A percentile compares a stretch with the other conserved stretches of the same genome.
phyloP scores from a whole-genome alignment of 2,113 vertebrate species.

The Ardeotis arabs region DNA sequence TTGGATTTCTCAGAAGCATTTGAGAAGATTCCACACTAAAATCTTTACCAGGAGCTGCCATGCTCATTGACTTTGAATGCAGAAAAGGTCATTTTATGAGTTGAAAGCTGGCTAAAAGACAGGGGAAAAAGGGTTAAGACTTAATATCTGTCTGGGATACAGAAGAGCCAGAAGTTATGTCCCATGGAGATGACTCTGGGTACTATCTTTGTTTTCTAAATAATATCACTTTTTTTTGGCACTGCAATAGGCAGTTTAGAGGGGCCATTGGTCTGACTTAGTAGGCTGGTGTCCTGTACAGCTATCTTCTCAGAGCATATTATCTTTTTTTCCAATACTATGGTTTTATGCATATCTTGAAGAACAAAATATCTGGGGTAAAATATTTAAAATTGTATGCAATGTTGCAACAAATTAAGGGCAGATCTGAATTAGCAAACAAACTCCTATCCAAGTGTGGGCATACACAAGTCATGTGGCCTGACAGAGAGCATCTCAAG shows the following conservation, averaged over 20 bases:
- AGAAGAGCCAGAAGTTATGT: neutral
- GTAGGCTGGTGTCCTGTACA: neutral
- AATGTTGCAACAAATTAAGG: neutral
- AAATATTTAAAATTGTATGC: neutral
- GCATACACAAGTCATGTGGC: neutral
- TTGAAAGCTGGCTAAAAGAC: neutral
- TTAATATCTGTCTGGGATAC: neutral
- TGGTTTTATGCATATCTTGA: neutral
- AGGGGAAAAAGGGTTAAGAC: neutral
- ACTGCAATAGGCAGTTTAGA: neutral
- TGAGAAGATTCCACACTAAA: neutral
- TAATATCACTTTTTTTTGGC: neutral
- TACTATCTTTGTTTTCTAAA: neutral
- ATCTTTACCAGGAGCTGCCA: neutral
- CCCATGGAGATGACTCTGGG: neutral
- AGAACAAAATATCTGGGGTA: neutral
- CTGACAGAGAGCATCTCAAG: neutral
- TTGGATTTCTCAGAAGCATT: neutral
- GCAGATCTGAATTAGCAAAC: neutral
- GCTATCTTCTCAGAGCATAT: neutral
- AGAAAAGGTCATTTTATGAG: neutral
- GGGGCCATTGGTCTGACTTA: neutral
- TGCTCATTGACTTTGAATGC: rapidly evolving
- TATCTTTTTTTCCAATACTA: neutral
- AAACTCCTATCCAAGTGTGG: neutral